A percentile compares a stretch with the other conserved stretches of the same genome.
These are phyloP conservation scores for Rambutsinella grinnellia DNA, from an alignment of 2,888 invertebrate genomes.

Conservation along the genomic window DNA sequence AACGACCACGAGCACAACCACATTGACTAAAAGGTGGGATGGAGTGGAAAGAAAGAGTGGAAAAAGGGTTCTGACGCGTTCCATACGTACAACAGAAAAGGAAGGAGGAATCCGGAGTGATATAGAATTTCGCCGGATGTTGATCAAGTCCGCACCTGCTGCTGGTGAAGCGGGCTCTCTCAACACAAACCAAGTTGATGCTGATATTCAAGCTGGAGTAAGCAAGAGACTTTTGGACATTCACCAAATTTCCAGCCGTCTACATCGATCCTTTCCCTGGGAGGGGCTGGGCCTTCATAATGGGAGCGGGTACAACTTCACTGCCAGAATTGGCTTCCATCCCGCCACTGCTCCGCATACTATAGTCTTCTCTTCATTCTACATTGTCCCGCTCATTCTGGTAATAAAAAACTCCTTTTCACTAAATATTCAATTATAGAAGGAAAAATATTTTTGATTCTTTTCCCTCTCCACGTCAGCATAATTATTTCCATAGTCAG, in stretches of 20 bases:
- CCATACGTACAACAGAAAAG: neutral
- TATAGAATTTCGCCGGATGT: neutral
- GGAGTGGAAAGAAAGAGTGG: slow-evolving; percentile 1
- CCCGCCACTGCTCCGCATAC: slow-evolving; percentile 35
- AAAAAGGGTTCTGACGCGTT: neutral
- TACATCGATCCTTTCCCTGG: slow-evolving; percentile 56
- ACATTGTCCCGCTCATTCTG: slow-evolving; percentile 55
- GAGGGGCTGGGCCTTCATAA: slow-evolving; percentile 47
- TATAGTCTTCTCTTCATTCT: slow-evolving; percentile 42
- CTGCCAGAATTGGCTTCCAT: slow-evolving; percentile 30
- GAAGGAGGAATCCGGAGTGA: neutral
- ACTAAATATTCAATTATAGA: neutral
- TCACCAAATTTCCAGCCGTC: slow-evolving; percentile 55
- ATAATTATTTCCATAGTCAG: neutral
- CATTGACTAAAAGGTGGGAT: slow-evolving; percentile 7
- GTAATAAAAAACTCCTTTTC: too few species aligned
- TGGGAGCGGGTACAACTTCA: slow-evolving; percentile 25
- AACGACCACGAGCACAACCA: neutral
- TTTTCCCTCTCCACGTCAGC: neutral
- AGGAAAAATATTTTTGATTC: neutral
- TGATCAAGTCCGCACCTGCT: slow-evolving; percentile 30
- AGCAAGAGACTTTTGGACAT: slow-evolving; percentile 47
- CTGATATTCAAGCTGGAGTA: slow-evolving; percentile 4
- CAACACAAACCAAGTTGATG: slow-evolving; percentile 10
- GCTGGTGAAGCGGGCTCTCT: neutral